These are phyloP conservation scores for Clepsis dumicolana DNA, from an alignment of 2,888 invertebrate genomes.

Conservation along the genomic window DNA sequence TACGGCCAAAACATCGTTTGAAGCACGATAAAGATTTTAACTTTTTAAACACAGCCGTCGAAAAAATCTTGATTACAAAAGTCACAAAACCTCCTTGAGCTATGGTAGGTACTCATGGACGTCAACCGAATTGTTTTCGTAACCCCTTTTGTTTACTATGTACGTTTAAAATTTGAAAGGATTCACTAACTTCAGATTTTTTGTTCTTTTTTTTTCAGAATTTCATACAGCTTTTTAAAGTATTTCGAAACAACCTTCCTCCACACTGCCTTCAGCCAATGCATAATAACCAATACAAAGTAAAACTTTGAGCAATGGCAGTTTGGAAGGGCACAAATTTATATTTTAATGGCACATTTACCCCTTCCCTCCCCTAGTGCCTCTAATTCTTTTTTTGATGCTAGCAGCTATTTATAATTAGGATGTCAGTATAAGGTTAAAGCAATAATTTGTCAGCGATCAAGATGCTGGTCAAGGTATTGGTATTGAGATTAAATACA, in stretches of 20 bases:
- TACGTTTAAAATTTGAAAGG: not conserved
- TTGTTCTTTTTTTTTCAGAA: not conserved
- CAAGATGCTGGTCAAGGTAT: constrained; percentile 22
- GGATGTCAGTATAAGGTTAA: constrained; percentile 1
- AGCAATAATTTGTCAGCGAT: not conserved
- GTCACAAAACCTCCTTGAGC: not conserved
- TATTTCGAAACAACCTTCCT: not conserved
- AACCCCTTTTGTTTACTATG: not conserved
- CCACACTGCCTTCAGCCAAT: not conserved
- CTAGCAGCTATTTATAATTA: not conserved
- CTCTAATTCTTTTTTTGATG: not conserved
- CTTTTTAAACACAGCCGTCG: not conserved
- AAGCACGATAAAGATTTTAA: not conserved
- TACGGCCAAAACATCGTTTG: not conserved
- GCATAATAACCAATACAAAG: not conserved
- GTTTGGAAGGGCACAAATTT: not conserved
- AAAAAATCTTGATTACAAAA: not conserved
- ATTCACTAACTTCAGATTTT: not conserved
- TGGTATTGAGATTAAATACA: constrained; percentile 17
- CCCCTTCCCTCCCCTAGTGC: not conserved
- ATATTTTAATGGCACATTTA: not conserved
- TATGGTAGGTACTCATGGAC: not conserved
- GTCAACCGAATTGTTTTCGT: not conserved
- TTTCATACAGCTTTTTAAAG: not conserved
- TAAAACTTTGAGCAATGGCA: not conserved